These are phyloP conservation scores for Glyphotaelius pellucidus DNA, from an alignment of 2,888 invertebrate species.

Conservation along the genomic window DNA sequence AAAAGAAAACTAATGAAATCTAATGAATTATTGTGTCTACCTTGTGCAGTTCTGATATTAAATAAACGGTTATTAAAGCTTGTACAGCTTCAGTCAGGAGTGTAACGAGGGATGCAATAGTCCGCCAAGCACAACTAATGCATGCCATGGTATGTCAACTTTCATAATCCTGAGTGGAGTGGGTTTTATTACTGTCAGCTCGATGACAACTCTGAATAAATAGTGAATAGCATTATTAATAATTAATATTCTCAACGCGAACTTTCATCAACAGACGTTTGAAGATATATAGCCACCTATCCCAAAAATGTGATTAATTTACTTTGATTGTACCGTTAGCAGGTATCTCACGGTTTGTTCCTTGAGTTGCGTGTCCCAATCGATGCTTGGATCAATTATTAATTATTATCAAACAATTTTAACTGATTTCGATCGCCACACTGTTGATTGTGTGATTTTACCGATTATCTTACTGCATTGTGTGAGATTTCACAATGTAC, in stretches of 20 bases:
- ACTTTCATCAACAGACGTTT: neutral
- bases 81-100: neutral
- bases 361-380: neutral
- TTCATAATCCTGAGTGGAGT: neutral
- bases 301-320: neutral
- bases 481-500: neutral
- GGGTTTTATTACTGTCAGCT: neutral
- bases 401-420: neutral
- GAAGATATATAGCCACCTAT: neutral
- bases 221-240: neutral
- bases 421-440: neutral
- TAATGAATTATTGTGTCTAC: too few species aligned
- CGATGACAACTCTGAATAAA: slow-evolving; percentile 7
- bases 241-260: neutral
- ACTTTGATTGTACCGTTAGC: neutral
- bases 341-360: neutral
- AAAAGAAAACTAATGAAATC: too few species aligned
- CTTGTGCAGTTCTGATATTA: too few species aligned
- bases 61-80: too few species aligned
- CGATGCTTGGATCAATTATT: neutral
- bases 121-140: neutral
- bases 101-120: neutral
- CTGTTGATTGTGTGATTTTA: neutral
- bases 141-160: neutral
- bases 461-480: neutral